These are phyloP conservation scores for Pelusios castaneus DNA, from an alignment of 2,113 vertebrate genomes.

Conservation along the genomic window DNA sequence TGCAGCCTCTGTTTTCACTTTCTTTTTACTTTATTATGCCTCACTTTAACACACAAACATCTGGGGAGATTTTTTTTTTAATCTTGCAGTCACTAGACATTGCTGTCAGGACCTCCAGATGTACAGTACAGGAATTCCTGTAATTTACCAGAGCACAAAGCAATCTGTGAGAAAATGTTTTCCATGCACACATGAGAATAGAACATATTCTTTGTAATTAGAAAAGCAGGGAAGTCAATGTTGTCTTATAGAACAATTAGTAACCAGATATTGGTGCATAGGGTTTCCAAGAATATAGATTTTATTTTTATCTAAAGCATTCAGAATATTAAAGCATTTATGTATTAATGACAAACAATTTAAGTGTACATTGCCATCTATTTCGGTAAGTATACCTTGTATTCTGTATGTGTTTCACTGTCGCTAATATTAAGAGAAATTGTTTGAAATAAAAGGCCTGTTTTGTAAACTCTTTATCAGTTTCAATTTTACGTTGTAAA, in stretches of 20 bases:
- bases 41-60: neutral
- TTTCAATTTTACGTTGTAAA: neutral
- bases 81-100: neutral
- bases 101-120: neutral
- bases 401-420: neutral
- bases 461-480: neutral
- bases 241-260: slow-evolving; percentile 8
- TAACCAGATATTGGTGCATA: neutral
- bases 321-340: neutral
- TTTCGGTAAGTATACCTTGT: neutral
- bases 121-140: slow-evolving; percentile 48
- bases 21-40: neutral
- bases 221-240: slow-evolving; percentile 32
- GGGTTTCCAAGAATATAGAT: neutral
- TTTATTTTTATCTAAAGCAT: neutral
- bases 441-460: neutral
- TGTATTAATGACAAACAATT: neutral
- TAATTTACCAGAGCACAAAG: slow-evolving; percentile 54
- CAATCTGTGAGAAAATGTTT: neutral
- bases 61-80: neutral
- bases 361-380: neutral
- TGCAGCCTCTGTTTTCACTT: slow-evolving; percentile 6
- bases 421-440: neutral
- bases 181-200: neutral
- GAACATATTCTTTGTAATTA: slow-evolving; percentile 14